These are phyloP conservation scores for Acanthosoma haemorrhoidale DNA, from an alignment of 2,888 invertebrate genomes.

Conservation along the genomic window DNA sequence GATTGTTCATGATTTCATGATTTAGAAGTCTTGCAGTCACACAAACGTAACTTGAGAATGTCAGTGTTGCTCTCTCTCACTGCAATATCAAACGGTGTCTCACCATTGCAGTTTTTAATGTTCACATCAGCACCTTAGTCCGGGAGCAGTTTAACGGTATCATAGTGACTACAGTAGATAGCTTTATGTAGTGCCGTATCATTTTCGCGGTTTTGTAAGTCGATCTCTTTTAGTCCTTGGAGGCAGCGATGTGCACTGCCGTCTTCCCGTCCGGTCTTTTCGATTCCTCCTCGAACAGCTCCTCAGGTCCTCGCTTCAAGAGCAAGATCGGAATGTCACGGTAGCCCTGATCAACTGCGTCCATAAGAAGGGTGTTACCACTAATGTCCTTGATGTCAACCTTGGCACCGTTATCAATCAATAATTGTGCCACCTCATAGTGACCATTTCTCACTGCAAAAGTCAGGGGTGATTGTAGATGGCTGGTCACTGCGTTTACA, in stretches of 20 bases:
- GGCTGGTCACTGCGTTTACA: not conserved
- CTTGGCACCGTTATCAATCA: constrained; percentile 15
- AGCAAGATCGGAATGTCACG: not conserved
- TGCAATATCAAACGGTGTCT: constrained; percentile 13
- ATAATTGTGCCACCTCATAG: not conserved
- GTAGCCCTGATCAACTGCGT: not conserved
- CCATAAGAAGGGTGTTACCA: not conserved
- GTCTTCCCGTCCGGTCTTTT: not conserved
- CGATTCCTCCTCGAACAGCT: not conserved
- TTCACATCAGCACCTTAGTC: constrained; percentile 11
- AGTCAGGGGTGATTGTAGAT: not conserved
- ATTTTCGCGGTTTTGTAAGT: not conserved
- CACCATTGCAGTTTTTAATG: constrained; percentile 1
- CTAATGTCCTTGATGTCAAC: not conserved
- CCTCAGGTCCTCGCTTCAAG: not conserved
- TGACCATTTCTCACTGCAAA: not conserved
- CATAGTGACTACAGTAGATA: not conserved
- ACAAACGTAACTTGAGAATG: not conserved
- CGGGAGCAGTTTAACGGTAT: not conserved
- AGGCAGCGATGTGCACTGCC: not conserved
- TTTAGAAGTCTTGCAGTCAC: not conserved
- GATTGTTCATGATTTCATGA: no score
- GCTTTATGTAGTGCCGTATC: not conserved
- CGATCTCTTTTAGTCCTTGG: not conserved
- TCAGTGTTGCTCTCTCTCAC: not conserved